Conservation (phyloP, 2,113 vertebrate species). For the Colistium nudipinnis region DNA sequence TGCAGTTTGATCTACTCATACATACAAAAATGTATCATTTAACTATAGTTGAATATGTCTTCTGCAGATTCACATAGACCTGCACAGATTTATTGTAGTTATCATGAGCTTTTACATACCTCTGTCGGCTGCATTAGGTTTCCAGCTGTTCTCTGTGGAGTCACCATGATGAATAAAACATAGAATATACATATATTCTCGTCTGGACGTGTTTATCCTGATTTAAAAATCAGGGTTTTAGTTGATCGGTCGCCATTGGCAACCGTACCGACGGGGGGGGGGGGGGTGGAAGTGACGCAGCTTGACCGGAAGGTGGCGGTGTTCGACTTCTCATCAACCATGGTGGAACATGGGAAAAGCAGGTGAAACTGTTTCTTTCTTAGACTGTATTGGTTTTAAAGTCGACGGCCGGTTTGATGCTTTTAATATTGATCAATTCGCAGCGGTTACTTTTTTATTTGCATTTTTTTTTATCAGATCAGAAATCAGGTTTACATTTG, state of each 20-base stretch:
- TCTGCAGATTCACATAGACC: neutral
- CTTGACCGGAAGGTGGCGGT: constrained; percentile 49
- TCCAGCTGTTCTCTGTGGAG: constrained; percentile 10
- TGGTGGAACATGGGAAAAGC: too few species aligned
- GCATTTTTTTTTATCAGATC: too few species aligned
- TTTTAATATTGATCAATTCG: too few species aligned
- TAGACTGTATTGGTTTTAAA: too few species aligned
- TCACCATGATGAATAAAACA: constrained; percentile 15
- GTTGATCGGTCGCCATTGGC: constrained; percentile 48
- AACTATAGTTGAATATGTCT: too few species aligned
- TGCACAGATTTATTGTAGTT: neutral
- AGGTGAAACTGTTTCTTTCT: too few species aligned
- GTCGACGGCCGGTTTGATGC: too few species aligned
- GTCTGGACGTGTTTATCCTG: neutral
- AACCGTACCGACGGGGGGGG: constrained; percentile 5
- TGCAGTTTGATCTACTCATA: too few species aligned
- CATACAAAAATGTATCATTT: too few species aligned
- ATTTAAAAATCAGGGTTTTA: neutral
- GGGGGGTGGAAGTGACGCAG: neutral
- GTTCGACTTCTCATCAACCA: neutral
- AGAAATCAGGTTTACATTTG: too few species aligned
- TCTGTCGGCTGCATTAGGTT: neutral
- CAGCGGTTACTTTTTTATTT: too few species aligned
- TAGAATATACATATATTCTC: neutral
- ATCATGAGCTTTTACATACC: constrained; percentile 16